Conservation (phyloP, 2,888 invertebrate species). For the Chirona hameri region DNA sequence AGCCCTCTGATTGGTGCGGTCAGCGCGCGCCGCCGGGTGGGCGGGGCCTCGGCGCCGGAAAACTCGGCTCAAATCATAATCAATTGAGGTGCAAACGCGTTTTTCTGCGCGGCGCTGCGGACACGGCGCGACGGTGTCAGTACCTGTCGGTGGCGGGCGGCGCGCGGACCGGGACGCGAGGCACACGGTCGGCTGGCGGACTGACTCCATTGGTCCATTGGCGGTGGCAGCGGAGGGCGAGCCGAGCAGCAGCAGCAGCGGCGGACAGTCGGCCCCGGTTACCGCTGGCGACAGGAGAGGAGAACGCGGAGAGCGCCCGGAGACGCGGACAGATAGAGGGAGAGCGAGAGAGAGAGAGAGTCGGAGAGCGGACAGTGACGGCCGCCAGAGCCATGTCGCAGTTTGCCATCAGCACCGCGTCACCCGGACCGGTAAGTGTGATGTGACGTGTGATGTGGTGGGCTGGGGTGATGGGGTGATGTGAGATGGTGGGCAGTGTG, state of each 20-base stretch:
- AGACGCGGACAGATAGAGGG: background rate
- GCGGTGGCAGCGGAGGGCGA: background rate
- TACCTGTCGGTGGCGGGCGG: background rate
- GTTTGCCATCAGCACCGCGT: slow-evolving; percentile 22
- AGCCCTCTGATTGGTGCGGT: background rate
- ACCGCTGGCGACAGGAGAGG: background rate
- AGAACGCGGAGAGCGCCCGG: background rate
- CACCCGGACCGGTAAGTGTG: background rate
- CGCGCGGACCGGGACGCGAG: background rate
- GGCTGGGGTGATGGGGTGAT: too few species aligned
- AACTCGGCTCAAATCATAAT: slow-evolving; percentile 28
- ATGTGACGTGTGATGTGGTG: too few species aligned
- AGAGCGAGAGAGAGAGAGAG: background rate
- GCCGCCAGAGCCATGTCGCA: background rate
- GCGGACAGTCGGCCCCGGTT: background rate
- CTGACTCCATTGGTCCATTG: background rate
- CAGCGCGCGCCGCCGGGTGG: background rate
- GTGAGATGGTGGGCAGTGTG: too few species aligned
- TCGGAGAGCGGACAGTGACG: too few species aligned
- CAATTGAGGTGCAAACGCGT: slow-evolving; percentile 29
- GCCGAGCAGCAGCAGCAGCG: background rate
- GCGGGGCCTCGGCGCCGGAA: slow-evolving; percentile 25
- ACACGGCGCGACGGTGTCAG: background rate
- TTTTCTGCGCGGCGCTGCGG: slow-evolving; percentile 22
- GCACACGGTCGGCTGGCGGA: background rate